Conservation (phyloP, 2,113 vertebrate species). For the Mystacornis crossleyi region DNA sequence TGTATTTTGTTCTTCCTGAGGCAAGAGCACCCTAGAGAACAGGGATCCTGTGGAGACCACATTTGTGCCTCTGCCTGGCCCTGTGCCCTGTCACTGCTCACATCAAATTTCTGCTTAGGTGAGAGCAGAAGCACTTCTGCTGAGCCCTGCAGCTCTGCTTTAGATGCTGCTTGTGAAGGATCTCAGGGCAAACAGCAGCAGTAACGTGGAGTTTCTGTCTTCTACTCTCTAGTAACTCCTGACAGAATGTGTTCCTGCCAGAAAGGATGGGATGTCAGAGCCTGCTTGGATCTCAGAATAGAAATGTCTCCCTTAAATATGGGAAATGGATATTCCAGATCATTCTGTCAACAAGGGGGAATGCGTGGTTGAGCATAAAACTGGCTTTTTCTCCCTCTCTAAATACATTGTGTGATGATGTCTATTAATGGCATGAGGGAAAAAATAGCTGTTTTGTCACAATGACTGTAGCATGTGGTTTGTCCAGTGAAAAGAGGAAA, state of each 20-base stretch:
- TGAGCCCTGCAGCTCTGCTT: neutral
- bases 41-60: neutral
- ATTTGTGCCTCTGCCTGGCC: neutral
- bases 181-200: neutral
- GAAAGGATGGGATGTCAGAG: neutral
- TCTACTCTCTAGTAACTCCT: neutral
- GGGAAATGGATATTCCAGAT: conserved; percentile 18
- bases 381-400: neutral
- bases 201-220: neutral
- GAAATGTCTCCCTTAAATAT: neutral
- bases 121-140: neutral
- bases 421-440: neutral
- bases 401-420: neutral
- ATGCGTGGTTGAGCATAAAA: neutral
- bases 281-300: neutral
- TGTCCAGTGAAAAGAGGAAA: neutral
- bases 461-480: neutral
- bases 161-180: neutral
- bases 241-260: neutral
- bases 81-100: neutral
- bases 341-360: neutral
- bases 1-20: neutral
- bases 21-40: neutral
- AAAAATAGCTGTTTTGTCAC: neutral
- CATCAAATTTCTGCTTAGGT: neutral